phyloP scores from a whole-genome alignment of 2,888 invertebrate genomes.

The Drosophila buzzatii region DNA sequence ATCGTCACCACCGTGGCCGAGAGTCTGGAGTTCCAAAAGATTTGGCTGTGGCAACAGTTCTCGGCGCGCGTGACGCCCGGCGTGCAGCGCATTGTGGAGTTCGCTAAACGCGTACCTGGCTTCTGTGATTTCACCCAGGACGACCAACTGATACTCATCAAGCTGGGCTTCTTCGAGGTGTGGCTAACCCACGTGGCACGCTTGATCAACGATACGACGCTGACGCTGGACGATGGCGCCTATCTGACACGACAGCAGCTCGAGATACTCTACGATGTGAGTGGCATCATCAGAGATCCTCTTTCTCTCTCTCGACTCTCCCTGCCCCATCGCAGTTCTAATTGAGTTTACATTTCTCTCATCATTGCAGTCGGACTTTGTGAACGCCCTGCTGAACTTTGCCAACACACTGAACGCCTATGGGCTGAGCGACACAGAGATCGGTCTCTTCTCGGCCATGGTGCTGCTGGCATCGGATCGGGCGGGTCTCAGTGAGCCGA shows the following conservation, averaged over 20 bases:
- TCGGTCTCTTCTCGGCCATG: conserved; percentile 94
- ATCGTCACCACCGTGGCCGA: conserved; percentile 88
- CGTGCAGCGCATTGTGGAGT: conserved; percentile 97
- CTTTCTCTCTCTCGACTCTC: neutral
- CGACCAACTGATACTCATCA: conserved; percentile 98
- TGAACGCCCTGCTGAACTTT: conserved; percentile 92
- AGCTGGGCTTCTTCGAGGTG: conserved; percentile 98
- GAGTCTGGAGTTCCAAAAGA: conserved; percentile 90
- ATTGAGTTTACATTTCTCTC: neutral
- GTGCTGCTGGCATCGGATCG: conserved; percentile 94
- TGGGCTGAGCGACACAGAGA: conserved; percentile 94
- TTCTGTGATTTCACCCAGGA: conserved; percentile 96
- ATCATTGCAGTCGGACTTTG: conserved; percentile 91
- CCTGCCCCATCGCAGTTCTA: neutral
- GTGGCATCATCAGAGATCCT: conserved; percentile 75
- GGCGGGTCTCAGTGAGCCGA: conserved; percentile 91
- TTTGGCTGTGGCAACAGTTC: conserved; percentile 95
- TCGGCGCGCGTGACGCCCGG: conserved; percentile 94
- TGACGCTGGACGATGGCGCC: conserved; percentile 96
- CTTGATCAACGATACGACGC: conserved; percentile 90
- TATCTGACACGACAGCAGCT: conserved; percentile 93
- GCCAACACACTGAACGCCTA: conserved; percentile 91
- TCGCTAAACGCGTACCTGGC: conserved; percentile 97
- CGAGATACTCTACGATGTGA: conserved; percentile 94
- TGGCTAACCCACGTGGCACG: conserved; percentile 95